Percentiles rank a stretch among this genome's conserved stretches.
These are phyloP conservation scores for Whitmania pigra DNA, from an alignment of 1,140 invertebrate genomes.

Conservation along the genomic window DNA sequence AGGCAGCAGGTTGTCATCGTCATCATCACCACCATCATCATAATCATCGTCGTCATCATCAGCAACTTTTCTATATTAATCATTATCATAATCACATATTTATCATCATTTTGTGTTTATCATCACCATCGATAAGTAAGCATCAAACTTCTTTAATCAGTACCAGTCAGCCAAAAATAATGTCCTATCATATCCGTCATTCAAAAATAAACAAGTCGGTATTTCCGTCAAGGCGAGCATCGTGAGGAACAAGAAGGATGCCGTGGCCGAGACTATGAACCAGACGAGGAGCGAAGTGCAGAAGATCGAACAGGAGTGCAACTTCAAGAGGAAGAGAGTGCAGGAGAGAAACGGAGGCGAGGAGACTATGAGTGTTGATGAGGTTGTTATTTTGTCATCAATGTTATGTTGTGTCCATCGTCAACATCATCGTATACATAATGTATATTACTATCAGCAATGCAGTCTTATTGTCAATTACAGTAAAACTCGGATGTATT, in stretches of 20 bases:
- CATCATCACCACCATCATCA: not conserved
- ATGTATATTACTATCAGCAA: not conserved
- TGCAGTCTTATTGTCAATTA: too few relatives aligned
- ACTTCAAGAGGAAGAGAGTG: constrained; percentile 45
- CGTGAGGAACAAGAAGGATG: constrained; percentile 62
- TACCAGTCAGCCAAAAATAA: not conserved
- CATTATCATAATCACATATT: too few relatives aligned
- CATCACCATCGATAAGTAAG: too few relatives aligned
- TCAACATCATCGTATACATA: not conserved
- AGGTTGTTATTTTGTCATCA: constrained; percentile 40
- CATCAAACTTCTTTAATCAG: not conserved
- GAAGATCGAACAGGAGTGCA: constrained; percentile 48
- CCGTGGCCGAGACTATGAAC: constrained; percentile 55
- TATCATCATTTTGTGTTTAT: too few relatives aligned
- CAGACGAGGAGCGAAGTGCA: constrained; percentile 51
- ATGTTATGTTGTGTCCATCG: not conserved
- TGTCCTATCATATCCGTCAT: not conserved
- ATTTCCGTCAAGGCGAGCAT: constrained; percentile 51
- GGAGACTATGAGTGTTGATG: constrained; percentile 60
- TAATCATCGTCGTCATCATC: too few relatives aligned
- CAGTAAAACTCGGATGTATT: too few relatives aligned
- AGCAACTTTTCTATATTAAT: too few relatives aligned
- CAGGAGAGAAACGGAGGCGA: constrained; percentile 46
- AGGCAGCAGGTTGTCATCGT: constrained; percentile 53
- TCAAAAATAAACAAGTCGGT: not conserved